phyloP scores from a whole-genome alignment of 1,140 invertebrate species.

The Spodoptera litura region DNA sequence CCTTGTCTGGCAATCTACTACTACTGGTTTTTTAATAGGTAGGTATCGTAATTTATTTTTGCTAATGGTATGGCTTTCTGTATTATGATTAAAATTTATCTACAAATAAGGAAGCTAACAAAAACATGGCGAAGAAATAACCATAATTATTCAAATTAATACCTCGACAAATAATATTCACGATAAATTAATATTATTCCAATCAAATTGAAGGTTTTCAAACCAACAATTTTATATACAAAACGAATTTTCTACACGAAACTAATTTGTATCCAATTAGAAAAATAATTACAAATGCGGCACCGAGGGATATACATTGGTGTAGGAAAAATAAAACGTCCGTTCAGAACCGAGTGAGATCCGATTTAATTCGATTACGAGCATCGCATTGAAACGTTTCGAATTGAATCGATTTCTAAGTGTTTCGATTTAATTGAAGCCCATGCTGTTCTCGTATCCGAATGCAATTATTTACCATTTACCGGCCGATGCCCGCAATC shows the following conservation, averaged over 20 bases:
- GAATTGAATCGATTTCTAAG: conserved; percentile 63
- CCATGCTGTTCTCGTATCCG: conserved; percentile 45
- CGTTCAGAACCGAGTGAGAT: conserved; percentile 36
- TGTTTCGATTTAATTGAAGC: conserved; percentile 64
- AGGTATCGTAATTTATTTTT: not conserved
- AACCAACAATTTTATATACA: conserved; percentile 10
- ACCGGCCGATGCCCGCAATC: conserved; percentile 46
- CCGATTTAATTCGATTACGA: conserved; percentile 67
- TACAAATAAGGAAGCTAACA: too few relatives aligned
- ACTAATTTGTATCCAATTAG: conserved; percentile 43
- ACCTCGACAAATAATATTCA: not conserved
- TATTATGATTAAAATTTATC: too few relatives aligned
- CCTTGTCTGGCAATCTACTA: too few relatives aligned
- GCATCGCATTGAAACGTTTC: conserved; percentile 58
- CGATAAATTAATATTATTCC: not conserved
- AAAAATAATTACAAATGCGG: conserved; percentile 45
- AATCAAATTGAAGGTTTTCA: not conserved
- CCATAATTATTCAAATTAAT: not conserved
- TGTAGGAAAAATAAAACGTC: conserved; percentile 33
- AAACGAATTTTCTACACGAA: not conserved
- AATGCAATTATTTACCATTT: conserved; percentile 63
- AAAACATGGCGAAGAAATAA: too few relatives aligned
- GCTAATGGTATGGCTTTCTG: not conserved
- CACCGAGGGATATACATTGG: conserved; percentile 28
- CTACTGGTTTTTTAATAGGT: too few relatives aligned